These are phyloP conservation scores for Osedax fenrisi DNA, from an alignment of 2,888 invertebrate genomes.

Conservation along the genomic window DNA sequence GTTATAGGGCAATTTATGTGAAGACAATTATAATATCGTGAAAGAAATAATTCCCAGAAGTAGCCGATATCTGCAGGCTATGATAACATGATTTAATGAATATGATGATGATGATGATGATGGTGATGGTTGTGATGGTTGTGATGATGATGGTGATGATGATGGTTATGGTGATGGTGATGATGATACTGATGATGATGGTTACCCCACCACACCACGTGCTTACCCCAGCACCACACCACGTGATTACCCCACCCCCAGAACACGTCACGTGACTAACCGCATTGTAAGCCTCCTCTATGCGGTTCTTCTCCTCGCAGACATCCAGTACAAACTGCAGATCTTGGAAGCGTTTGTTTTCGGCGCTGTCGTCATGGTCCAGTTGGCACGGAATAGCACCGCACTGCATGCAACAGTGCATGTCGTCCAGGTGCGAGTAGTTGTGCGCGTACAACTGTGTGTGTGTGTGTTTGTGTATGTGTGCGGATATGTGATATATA, in stretches of 20 bases:
- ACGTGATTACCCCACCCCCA: neutral
- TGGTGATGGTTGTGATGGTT: too few species aligned
- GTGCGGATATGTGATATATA: too few species aligned
- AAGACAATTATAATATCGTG: too few species aligned
- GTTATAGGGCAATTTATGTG: too few species aligned
- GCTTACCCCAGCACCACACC: neutral
- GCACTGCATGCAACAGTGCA: neutral
- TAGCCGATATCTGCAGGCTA: too few species aligned
- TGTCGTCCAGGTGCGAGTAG: neutral
- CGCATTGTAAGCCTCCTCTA: neutral
- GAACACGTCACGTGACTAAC: neutral
- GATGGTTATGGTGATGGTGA: neutral
- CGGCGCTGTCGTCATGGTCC: neutral
- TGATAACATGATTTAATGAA: too few species aligned
- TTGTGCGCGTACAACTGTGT: neutral
- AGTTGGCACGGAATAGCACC: neutral
- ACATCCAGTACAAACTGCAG: neutral
- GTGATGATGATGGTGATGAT: neutral
- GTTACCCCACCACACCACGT: neutral
- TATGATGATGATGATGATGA: too few species aligned
- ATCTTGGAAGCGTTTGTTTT: neutral
- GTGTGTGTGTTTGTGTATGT: too few species aligned
- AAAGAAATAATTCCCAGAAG: too few species aligned
- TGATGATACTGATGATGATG: neutral
- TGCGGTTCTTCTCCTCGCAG: neutral